Evolutionary conservation across 2,797 vertebrate species (phyloP), one percentile per base, ranked within the genome.

Genomic region (Sebastes iracundus): DNA sequence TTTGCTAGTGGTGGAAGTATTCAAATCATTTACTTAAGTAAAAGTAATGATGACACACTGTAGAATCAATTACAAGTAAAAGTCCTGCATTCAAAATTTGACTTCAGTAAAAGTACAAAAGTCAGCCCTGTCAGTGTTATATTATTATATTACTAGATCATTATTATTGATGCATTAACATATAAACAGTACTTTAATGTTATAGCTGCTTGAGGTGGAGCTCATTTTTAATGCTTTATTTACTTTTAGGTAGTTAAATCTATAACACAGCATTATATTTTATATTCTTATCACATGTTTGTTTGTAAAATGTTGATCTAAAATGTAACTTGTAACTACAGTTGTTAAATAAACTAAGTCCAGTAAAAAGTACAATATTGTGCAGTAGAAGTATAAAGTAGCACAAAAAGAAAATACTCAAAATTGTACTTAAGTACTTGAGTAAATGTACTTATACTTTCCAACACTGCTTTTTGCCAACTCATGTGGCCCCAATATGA

Each of bases 241-340:
- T 20, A 23, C 33, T 16, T 64, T 38, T 38, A 14, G 22, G 8
- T 8, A 9, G 33, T 0, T 0, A 23, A 16, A 64, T 2, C 0
- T 38, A 25, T 14, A 35, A 23, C n/a, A 23, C 32, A 63, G 32
- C 12, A 63, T 35, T 13, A 35, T 63, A 42, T 42, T 42, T 42
- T 16, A 42, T 42, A 42, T 42, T 0, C 38, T 62, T 20, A 11
- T 62, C 60, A 33, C 10, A 20, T 27, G 25, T 60, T 33, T 38
- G n/a, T 23, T 64, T 38, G 7, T 23, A 35, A 63, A 63, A 23
- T 33, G 0, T 38, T 23, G n/a, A 38, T 14, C n/a, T 23, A 2
- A 38, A 63, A 63, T 1, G 5, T 42, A 42, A 42, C 13, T 42
- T 42, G 14, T 42, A 42, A 42, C 14, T 42, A 42, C 38, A 42